Conservation (phyloP, 2,797 vertebrate species). For the Typhlichthys subterraneus region DNA sequence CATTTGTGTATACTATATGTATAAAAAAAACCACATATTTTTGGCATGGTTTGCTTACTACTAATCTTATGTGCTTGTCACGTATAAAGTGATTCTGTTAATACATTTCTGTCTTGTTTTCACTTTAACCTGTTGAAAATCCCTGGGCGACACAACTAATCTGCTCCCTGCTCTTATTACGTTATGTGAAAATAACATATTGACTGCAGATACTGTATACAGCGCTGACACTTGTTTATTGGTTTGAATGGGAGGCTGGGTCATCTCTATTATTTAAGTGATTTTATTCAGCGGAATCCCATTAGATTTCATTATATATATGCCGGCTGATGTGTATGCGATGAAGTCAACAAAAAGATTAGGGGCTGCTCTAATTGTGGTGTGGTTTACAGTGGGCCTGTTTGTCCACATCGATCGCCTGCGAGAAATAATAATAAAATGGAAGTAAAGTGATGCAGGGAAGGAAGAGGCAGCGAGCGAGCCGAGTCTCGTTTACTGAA, state of each 20-base stretch:
- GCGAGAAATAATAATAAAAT: constrained; percentile 83
- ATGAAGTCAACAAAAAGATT: constrained; percentile 76
- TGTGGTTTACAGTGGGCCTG: constrained; percentile 84
- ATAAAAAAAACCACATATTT: background rate
- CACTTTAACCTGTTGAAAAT: constrained; percentile 28
- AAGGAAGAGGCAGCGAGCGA: constrained; percentile 53
- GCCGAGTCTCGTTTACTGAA: constrained; percentile 83
- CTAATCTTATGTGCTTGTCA: too few species aligned
- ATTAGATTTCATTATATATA: constrained; percentile 75
- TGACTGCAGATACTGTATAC: constrained; percentile 36
- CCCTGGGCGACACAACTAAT: background rate
- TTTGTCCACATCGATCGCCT: constrained; percentile 84
- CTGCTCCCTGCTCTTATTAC: constrained; percentile 29
- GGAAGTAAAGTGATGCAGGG: constrained; percentile 81
- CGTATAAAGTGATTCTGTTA: background rate
- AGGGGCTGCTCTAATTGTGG: constrained; percentile 84
- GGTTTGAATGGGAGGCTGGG: constrained; percentile 36
- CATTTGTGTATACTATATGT: background rate
- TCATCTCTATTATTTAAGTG: constrained; percentile 64
- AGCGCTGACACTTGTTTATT: constrained; percentile 37
- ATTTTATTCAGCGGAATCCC: constrained; percentile 70
- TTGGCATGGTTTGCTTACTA: background rate
- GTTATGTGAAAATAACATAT: constrained; percentile 39
- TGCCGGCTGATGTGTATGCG: constrained; percentile 49
- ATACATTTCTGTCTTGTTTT: constrained; percentile 6